Percentiles rank a stretch among this genome's conserved stretches.
phyloP scores from a whole-genome alignment of 2,113 vertebrate species.

The Callithrix jacchus region DNA sequence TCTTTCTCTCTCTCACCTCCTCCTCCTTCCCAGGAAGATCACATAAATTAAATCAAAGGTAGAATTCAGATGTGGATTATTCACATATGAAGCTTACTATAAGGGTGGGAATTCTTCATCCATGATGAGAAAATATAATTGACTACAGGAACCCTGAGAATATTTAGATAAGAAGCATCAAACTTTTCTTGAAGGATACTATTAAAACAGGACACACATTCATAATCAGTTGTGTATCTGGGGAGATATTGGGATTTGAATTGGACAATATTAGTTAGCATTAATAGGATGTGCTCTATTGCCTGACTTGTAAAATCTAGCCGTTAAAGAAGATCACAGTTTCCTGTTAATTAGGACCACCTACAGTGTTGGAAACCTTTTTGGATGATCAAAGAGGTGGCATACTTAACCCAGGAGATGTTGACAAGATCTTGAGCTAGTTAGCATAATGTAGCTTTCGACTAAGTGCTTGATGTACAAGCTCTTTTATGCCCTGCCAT shows the following conservation, averaged over 20 bases:
- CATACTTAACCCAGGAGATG: slow-evolving; percentile 69
- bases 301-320: slow-evolving; percentile 71
- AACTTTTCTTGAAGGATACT: slow-evolving; percentile 65
- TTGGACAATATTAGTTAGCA: slow-evolving; percentile 53
- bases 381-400: slow-evolving; percentile 81
- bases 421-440: slow-evolving; percentile 75
- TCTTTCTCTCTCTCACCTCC: no score
- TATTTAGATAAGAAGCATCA: slow-evolving; percentile 38
- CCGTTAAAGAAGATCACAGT: slow-evolving; percentile 71
- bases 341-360: slow-evolving; percentile 83
- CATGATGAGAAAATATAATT: background rate
- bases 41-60: background rate
- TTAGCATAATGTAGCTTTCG: slow-evolving; percentile 67
- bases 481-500: slow-evolving; percentile 47
- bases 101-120: background rate
- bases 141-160: background rate
- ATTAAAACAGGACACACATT: slow-evolving; percentile 30
- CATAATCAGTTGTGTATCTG: slow-evolving; percentile 28
- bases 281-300: slow-evolving; percentile 70
- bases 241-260: slow-evolving; percentile 54
- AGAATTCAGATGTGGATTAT: background rate
- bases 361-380: slow-evolving; percentile 78
- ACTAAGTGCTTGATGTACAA: slow-evolving; percentile 50
- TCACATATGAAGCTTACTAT: background rate
- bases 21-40: background rate